These are phyloP conservation scores for Sporophila hypoxantha DNA, from an alignment of 2,113 vertebrate species.

Conservation along the genomic window DNA sequence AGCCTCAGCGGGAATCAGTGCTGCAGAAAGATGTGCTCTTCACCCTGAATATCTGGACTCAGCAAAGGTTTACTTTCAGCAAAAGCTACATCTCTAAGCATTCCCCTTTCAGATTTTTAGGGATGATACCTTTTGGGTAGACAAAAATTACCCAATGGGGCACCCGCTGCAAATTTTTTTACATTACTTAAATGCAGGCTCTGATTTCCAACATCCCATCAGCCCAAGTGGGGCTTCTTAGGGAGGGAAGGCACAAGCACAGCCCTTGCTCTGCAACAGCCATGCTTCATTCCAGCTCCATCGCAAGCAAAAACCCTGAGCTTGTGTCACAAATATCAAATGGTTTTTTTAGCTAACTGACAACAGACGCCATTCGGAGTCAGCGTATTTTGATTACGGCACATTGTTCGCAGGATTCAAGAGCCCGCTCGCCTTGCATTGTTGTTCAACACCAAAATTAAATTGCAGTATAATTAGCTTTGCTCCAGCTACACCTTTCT, in stretches of 20 bases:
- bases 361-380: neutral
- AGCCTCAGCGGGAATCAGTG: fast-evolving
- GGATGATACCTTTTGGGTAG: neutral
- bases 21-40: neutral
- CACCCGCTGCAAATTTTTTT: neutral
- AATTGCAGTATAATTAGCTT: neutral
- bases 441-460: slow-evolving; percentile 8
- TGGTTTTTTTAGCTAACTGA: neutral
- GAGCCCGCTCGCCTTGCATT: neutral
- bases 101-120: neutral
- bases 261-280: neutral
- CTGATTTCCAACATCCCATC: neutral
- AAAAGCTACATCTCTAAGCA: neutral
- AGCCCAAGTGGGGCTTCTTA: fast-evolving
- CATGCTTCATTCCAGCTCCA: neutral
- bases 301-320: neutral
- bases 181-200: fast-evolving
- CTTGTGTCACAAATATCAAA: neutral
- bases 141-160: neutral
- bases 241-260: neutral
- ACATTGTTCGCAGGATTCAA: neutral
- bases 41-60: neutral
- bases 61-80: neutral
- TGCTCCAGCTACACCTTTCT: neutral
- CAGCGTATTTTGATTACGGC: neutral